A percentile compares a stretch with the other conserved stretches of the same genome.
Conservation (phyloP, 2,113 vertebrate species). For the Atractosteus spatula region DNA sequence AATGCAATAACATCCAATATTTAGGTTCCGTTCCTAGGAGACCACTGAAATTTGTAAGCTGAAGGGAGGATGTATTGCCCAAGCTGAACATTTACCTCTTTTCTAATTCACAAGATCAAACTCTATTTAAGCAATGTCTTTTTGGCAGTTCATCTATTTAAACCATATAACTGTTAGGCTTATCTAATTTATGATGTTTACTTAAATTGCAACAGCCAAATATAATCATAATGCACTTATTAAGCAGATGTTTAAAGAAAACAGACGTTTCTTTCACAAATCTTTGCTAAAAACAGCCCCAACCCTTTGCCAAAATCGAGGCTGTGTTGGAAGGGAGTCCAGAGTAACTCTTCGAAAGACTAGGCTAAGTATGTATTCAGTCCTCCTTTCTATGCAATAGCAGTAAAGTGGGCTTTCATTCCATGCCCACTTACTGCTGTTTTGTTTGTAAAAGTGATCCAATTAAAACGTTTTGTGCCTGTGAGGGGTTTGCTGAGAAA, state of each 20-base stretch:
- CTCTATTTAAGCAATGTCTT: background rate
- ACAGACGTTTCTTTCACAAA: background rate
- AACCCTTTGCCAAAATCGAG: background rate
- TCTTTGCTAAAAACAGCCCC: background rate
- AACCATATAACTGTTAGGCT: background rate
- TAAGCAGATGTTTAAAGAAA: conserved; percentile 7
- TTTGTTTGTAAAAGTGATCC: background rate
- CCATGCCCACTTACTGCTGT: background rate
- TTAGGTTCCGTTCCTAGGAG: no score
- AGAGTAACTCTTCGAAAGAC: background rate
- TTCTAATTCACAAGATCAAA: background rate
- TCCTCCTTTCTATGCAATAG: background rate
- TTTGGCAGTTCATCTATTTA: background rate
- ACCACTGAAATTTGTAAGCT: background rate
- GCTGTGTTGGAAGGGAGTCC: background rate
- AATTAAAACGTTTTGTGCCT: background rate
- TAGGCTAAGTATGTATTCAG: background rate
- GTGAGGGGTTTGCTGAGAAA: background rate
- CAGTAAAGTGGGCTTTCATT: background rate
- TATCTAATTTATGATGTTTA: conserved; percentile 7
- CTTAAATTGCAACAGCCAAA: conserved; percentile 1
- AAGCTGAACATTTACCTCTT: background rate
- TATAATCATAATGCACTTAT: background rate
- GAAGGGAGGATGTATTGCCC: background rate
- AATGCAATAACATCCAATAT: no score